Evolutionary conservation across 1,140 invertebrate species (phyloP).

Genomic region (Lordiphosa mommai): DNA sequence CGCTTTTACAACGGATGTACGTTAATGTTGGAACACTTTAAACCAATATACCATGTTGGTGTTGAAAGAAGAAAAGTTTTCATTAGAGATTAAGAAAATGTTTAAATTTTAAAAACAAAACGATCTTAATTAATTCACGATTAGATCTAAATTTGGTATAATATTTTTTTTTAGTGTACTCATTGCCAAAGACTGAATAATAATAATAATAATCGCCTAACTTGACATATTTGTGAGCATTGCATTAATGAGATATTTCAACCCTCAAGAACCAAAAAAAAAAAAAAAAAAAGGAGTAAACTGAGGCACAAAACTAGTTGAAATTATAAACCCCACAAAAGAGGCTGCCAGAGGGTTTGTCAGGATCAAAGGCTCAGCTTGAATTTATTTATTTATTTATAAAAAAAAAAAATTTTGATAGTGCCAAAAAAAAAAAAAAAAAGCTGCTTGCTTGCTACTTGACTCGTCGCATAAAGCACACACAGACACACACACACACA

Average conservation of each 20-base stretch:
- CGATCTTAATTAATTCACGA: too few relatives aligned
- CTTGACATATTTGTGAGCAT: conserved; percentile 29
- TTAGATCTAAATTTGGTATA: too few relatives aligned
- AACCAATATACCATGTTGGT: too few relatives aligned
- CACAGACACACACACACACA: background rate
- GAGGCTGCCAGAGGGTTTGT: background rate
- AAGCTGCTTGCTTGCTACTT: conserved; percentile 19
- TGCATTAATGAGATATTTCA: conserved; percentile 56
- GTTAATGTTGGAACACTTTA: too few relatives aligned
- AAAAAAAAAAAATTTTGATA: conserved; percentile 16
- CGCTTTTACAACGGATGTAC: too few relatives aligned
- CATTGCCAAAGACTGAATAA: too few relatives aligned
- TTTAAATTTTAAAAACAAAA: too few relatives aligned
- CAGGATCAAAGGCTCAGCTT: background rate
- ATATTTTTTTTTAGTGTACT: too few relatives aligned
- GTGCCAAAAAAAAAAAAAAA: background rate
- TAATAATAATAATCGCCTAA: conserved; percentile 35
- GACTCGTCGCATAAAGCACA: conserved; percentile 28
- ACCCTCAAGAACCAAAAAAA: conserved; percentile 24
- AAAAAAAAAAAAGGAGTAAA: background rate
- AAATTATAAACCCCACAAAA: conserved; percentile 11
- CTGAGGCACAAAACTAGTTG: conserved; percentile 10
- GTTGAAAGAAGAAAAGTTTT: too few relatives aligned
- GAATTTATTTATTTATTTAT: conserved; percentile 27
- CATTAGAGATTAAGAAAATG: too few relatives aligned